These are phyloP conservation scores for Oncorhynchus nerka DNA, from an alignment of 2,113 vertebrate species.

Conservation along the genomic window DNA sequence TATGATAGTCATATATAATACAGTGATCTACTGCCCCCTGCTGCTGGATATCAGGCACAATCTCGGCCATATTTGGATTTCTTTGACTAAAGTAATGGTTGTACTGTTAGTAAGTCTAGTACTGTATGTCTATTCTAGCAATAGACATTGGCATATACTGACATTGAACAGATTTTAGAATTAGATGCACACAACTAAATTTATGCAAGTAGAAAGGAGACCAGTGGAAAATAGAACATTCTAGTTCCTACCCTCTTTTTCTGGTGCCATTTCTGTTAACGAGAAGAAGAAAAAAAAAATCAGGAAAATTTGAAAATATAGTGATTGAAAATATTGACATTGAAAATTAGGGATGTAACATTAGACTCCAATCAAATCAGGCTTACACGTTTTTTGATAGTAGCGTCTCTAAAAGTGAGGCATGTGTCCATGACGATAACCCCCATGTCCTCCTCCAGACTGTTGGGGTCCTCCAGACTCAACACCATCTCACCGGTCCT, in stretches of 20 bases:
- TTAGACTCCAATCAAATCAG: background rate
- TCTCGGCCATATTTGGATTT: background rate
- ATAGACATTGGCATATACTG: background rate
- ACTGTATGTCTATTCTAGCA: background rate
- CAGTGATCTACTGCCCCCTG: conserved; percentile 78
- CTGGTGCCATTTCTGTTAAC: conserved; percentile 59
- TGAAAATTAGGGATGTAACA: background rate
- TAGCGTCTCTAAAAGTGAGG: conserved; percentile 83
- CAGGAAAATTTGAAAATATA: background rate
- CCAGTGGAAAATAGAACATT: background rate
- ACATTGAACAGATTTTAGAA: background rate
- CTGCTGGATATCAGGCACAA: conserved; percentile 35
- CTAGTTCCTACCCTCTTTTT: conserved; percentile 62
- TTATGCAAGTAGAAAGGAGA: background rate
- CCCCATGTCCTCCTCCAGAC: conserved; percentile 91
- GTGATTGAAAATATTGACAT: background rate
- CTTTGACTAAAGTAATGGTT: background rate
- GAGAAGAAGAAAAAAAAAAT: conserved; percentile 18
- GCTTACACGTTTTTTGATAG: conserved; percentile 82
- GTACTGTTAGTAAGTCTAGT: background rate
- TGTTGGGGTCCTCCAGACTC: conserved; percentile 86
- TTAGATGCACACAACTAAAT: background rate
- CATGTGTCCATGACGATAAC: conserved; percentile 83
- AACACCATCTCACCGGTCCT: conserved; percentile 84
- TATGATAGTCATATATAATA: conserved; percentile 35